These are phyloP conservation scores for Grallaria varia DNA, from an alignment of 2,113 vertebrate species.

Conservation along the genomic window DNA sequence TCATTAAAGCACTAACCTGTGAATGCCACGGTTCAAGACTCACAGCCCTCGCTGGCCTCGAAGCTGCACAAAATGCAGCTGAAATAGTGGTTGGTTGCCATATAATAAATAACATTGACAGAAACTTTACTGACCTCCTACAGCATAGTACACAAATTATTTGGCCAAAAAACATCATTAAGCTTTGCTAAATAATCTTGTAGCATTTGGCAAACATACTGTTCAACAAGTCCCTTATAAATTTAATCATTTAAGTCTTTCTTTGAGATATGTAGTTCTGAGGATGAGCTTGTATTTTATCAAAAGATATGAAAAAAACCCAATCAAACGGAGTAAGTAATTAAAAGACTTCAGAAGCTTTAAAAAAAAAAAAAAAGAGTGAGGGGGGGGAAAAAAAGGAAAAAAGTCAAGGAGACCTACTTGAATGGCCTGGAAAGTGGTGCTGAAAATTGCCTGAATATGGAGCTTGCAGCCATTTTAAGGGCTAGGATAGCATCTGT, in stretches of 20 bases:
- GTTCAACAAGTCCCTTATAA: slow-evolving; percentile 38
- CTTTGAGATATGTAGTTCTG: slow-evolving; percentile 41
- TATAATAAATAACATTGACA: neutral
- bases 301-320: neutral
- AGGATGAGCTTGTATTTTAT: neutral
- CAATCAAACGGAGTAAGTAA: neutral
- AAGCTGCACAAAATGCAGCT: neutral
- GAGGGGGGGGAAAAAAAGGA: rapidly evolving
- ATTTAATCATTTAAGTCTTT: slow-evolving; percentile 23
- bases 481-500: neutral
- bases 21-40: neutral
- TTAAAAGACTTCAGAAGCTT: neutral
- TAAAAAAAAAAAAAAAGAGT: neutral
- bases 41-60: neutral
- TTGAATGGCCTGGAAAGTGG: neutral
- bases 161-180: slow-evolving; percentile 44
- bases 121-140: slow-evolving; percentile 3
- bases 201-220: slow-evolving; percentile 36
- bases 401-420: neutral
- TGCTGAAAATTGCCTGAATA: neutral
- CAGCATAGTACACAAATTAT: slow-evolving; percentile 21
- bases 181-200: slow-evolving; percentile 10
- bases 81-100: neutral
- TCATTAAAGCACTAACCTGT: neutral
- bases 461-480: neutral